These are phyloP conservation scores for Phaethon lepturus DNA, from an alignment of 2,113 vertebrate species.

Conservation along the genomic window DNA sequence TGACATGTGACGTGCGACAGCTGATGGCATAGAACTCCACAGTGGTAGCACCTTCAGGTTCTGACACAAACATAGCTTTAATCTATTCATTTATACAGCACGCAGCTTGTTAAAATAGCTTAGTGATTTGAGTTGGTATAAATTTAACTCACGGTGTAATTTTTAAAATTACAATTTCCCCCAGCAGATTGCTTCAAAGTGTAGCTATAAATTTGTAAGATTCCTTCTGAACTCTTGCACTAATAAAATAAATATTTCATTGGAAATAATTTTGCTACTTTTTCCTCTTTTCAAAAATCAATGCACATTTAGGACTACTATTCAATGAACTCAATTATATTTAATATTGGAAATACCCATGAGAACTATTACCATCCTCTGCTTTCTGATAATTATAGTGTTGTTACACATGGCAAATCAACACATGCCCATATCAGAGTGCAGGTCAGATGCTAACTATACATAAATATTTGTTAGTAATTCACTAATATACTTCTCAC, in stretches of 20 bases:
- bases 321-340: background rate
- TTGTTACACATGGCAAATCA: background rate
- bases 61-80: constrained; percentile 47
- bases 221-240: background rate
- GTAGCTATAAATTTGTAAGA: background rate
- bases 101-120: constrained; percentile 7
- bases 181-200: background rate
- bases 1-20: background rate
- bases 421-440: background rate
- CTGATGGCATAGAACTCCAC: constrained; percentile 41
- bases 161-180: constrained; percentile 29
- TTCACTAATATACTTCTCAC: background rate
- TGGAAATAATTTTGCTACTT: background rate
- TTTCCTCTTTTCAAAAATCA: constrained; percentile 5
- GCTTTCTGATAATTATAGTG: background rate
- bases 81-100: constrained; percentile 60
- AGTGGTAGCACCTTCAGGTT: constrained; percentile 42
- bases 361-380: background rate
- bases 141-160: constrained; percentile 36
- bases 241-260: constrained; percentile 22
- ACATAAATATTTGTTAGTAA: background rate
- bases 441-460: background rate
- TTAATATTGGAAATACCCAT: constrained; percentile 14
- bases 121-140: constrained; percentile 20
- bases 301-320: background rate